A percentile compares a stretch with the other conserved stretches of the same genome.
These are phyloP conservation scores for Chaitophorus viminalis DNA, from an alignment of 2,888 invertebrate species.

Conservation along the genomic window DNA sequence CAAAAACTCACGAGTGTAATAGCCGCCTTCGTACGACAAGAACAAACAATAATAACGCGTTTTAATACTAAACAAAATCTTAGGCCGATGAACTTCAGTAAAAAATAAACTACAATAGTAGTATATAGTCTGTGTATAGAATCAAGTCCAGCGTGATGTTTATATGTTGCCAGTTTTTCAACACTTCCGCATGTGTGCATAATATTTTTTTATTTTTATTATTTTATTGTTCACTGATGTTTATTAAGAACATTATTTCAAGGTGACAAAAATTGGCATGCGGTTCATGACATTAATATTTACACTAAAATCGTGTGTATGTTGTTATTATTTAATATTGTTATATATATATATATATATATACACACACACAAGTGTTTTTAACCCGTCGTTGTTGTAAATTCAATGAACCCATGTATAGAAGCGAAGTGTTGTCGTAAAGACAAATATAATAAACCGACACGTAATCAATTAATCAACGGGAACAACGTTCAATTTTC, in stretches of 20 bases:
- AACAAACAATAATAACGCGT: slow-evolving; percentile 4
- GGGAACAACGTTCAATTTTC: neutral
- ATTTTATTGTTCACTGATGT: slow-evolving; percentile 26
- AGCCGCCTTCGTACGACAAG: neutral
- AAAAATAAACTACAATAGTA: slow-evolving; percentile 37
- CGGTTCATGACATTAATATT: slow-evolving; percentile 44
- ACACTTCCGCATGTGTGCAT: slow-evolving; percentile 49
- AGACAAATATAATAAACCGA: neutral
- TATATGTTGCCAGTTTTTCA: slow-evolving; percentile 31
- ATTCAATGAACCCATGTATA: slow-evolving; percentile 32
- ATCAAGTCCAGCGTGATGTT: slow-evolving; percentile 42
- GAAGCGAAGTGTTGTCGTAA: neutral
- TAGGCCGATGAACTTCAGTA: slow-evolving; percentile 33
- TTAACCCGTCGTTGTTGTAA: neutral
- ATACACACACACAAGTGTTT: slow-evolving; percentile 26
- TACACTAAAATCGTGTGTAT: slow-evolving; percentile 20
- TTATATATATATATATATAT: neutral
- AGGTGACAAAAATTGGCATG: slow-evolving; percentile 55
- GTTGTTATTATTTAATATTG: neutral
- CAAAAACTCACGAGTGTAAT: neutral
- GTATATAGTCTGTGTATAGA: neutral
- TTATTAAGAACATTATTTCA: slow-evolving; percentile 35
- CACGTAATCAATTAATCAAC: neutral
- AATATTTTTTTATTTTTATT: slow-evolving; percentile 12
- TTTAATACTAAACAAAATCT: slow-evolving; percentile 30